These are phyloP conservation scores for Aplysina aerophoba DNA, from an alignment of 37 sponge, comb jelly and placozoan species.

Conservation along the genomic window DNA sequence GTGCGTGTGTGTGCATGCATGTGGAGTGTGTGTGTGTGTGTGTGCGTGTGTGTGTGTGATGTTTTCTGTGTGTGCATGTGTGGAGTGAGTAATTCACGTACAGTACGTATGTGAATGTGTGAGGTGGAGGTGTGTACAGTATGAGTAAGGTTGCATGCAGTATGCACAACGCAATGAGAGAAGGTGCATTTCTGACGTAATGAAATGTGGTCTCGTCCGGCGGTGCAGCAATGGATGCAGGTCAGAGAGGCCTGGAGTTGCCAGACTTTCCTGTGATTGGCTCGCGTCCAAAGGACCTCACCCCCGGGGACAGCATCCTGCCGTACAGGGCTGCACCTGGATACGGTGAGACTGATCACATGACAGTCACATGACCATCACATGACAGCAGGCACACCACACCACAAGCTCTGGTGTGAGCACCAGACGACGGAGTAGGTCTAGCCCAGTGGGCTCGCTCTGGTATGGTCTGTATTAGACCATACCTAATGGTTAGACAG, in stretches of 20 bases:
- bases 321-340: constrained; percentile 20
- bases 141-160: neutral
- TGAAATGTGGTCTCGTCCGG: neutral
- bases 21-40: too few relatives aligned
- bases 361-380: too few relatives aligned
- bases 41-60: too few relatives aligned
- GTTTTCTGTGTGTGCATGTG: constrained; percentile 11
- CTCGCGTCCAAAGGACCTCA: neutral
- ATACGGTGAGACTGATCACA: neutral
- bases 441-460: too few relatives aligned
- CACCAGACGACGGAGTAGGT: too few relatives aligned
- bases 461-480: too few relatives aligned
- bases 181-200: neutral
- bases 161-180: neutral
- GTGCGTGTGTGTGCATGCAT: too few relatives aligned
- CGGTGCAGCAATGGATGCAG: neutral
- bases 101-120: neutral
- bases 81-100: too few relatives aligned
- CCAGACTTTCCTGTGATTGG: constrained; percentile 6
- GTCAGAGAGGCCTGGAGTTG: neutral
- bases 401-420: too few relatives aligned
- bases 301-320: neutral
- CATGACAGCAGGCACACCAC: too few relatives aligned
- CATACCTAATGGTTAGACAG: too few relatives aligned
- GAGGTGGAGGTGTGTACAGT: neutral